phyloP scores from a whole-genome alignment of 2,888 invertebrate species.

The Dyspetes luteomarginatus region DNA sequence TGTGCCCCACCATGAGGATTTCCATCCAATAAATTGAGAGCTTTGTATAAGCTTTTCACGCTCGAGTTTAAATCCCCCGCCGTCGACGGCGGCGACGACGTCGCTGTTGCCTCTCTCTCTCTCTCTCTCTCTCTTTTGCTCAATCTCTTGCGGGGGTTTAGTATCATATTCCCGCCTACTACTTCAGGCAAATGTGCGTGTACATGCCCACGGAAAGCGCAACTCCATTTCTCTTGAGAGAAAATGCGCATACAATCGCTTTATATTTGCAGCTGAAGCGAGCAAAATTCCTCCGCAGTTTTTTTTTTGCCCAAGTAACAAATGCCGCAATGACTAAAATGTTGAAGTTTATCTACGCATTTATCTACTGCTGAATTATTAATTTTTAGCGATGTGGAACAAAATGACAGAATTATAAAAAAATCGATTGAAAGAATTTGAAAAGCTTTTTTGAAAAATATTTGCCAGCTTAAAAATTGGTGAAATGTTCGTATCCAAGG shows the following conservation, averaged over 20 bases:
- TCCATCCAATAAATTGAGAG: slow-evolving; percentile 86
- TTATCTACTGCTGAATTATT: background rate
- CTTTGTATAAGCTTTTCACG: slow-evolving; percentile 86
- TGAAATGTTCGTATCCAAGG: slow-evolving; percentile 24
- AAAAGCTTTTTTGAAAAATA: slow-evolving; percentile 59
- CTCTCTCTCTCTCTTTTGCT: slow-evolving; percentile 18
- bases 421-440: background rate
- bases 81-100: slow-evolving; percentile 74
- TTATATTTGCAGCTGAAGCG: slow-evolving; percentile 56
- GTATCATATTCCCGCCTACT: slow-evolving; percentile 45
- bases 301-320: no score
- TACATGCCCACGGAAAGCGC: slow-evolving; percentile 54
- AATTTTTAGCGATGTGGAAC: background rate
- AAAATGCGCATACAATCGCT: slow-evolving; percentile 39
- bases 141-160: slow-evolving; percentile 8
- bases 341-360: background rate
- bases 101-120: slow-evolving; percentile 32
- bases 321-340: background rate
- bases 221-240: slow-evolving; percentile 28
- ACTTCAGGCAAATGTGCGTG: slow-evolving; percentile 56
- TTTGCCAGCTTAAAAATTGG: slow-evolving; percentile 33
- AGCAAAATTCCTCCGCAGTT: no score
- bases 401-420: background rate
- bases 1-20: slow-evolving; percentile 84
- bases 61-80: slow-evolving; percentile 82